Base-by-base conservation (phyloP, 2,888 invertebrate genomes). In the Caenorhabditis japonica region DNA sequence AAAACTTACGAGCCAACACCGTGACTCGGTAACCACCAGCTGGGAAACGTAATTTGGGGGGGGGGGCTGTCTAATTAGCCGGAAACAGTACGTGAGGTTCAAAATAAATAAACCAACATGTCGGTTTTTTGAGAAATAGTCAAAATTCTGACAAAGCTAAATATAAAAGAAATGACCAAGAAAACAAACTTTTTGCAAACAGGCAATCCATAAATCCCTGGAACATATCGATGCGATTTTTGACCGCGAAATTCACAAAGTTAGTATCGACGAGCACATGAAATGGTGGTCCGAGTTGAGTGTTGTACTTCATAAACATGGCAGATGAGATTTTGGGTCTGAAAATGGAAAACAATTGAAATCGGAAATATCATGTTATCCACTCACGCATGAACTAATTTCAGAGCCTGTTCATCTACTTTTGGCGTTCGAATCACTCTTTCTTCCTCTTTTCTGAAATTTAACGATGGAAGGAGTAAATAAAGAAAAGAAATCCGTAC, bases 181-280 rank as follows among this genome's bases (percentile, higher is more conserved):
- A 10, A 7, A 59, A 85, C 89, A 88, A 87, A 91, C 92, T 91
- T 90, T 99, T 99, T 0, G 97, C 99, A 89, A 96, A 97, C 5
- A 99, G 90, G 88, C 97, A 99, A 86, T 99, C 96, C 97, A 97
- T 97, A 94, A 99, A 95, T 78, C 93, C 94, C 86, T 95, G 93
- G 60, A 96, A 92, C 38, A 99, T 93, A 87, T 99, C 99, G 77
- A 99, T 90, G 90, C 97, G 97, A 88, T 95, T 95, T 89, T 96
- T 95, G 39, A 99, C 95, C 5, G 97, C 94, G 87, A 99, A 97
- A 88, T 99, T 99, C 8, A 99, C 92, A 87, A 99, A 99, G 90
- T 99, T 99, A 2, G 99, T 99, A 88, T 99, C 99, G 4, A 97
- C 88, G 15, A 99, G 90, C 39, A 99, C 92, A 87, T 97, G 97